These are phyloP conservation scores for Xenopus borealis DNA, from an alignment of 2,113 vertebrate species.

Conservation along the genomic window DNA sequence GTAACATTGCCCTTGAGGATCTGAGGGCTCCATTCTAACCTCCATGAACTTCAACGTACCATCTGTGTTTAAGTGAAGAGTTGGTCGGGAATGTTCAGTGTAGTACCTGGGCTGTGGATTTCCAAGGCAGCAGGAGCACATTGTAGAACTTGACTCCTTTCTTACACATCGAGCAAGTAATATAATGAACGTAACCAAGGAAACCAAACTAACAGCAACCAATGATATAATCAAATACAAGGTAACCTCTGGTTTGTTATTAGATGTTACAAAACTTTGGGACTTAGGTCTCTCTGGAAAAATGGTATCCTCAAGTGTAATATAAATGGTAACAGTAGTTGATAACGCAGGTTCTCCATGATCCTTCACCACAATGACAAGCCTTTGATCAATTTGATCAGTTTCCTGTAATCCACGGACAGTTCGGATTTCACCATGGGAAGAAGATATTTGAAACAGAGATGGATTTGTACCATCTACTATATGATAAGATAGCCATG, in stretches of 20 bases:
- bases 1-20: slow-evolving; percentile 75
- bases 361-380: slow-evolving; percentile 55
- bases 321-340: slow-evolving; percentile 12
- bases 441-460: slow-evolving; percentile 52
- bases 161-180: slow-evolving; percentile 55
- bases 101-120: slow-evolving; percentile 3
- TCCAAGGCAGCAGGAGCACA: slow-evolving; percentile 24
- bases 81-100: slow-evolving; percentile 24
- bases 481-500: slow-evolving; percentile 50
- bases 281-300: slow-evolving; percentile 11
- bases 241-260: neutral
- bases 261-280: neutral
- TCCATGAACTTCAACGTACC: slow-evolving; percentile 88
- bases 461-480: slow-evolving; percentile 45
- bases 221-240: neutral
- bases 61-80: slow-evolving; percentile 80
- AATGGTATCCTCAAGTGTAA: slow-evolving; percentile 44
- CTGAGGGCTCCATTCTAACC: slow-evolving; percentile 76
- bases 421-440: slow-evolving; percentile 55
- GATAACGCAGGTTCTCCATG: slow-evolving; percentile 37
- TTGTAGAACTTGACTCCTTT: neutral
- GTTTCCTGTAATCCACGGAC: slow-evolving; percentile 36
- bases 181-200: slow-evolving; percentile 43
- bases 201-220: neutral
- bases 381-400: slow-evolving; percentile 47